Base-by-base conservation (phyloP, 2,888 invertebrate genomes). In the Cyclophora albipunctata region DNA sequence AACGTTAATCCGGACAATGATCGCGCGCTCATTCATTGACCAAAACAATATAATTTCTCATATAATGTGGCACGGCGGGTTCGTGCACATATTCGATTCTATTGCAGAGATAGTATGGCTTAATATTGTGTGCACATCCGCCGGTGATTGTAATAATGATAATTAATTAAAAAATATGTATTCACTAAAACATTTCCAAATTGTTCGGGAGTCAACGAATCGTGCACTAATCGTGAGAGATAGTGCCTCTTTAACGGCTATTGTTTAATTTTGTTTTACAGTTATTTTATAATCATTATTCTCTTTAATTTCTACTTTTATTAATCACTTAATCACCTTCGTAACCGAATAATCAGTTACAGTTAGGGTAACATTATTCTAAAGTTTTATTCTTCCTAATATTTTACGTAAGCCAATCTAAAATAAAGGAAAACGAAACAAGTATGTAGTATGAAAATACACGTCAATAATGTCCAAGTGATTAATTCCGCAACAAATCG, bases 131-230 rank as follows among this genome's bases (percentile, higher is more conserved):
- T 55, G 54, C 41, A 34, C 51, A 46, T 5, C 44, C 47, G 35
- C 37, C 37, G 43, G 57, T 50, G 53, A 54, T 66, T 60, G 53
- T 73, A 77, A 75, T 77, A 71, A 75, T 76, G 78, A 78, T 84
- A 84, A 84, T 84, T 85, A 84, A 84, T 83, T 85, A 79, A 81
- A 78, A 79, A 81, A 77, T 77, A 76, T 76, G 73, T 78, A 79
- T 75, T 71, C 71, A 78, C 70, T 75, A 78, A 77, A 80, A 79
- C 77, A 75, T 81, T 83, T 80, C 77, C 80, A 83, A 85, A 84
- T 81, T 76, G 68, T 75, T 79, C 75, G 66, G 70, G 73, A 82
- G 76, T 75, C 77, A 76, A 80, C 78, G 78, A 72, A 73, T 77
- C 79, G 78, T 81, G 75, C 66, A 69, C 67, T 66, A 62, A 64